Evolutionary conservation across 2,113 vertebrate species (phyloP).

Genomic region (Phylloscopus trochilus): DNA sequence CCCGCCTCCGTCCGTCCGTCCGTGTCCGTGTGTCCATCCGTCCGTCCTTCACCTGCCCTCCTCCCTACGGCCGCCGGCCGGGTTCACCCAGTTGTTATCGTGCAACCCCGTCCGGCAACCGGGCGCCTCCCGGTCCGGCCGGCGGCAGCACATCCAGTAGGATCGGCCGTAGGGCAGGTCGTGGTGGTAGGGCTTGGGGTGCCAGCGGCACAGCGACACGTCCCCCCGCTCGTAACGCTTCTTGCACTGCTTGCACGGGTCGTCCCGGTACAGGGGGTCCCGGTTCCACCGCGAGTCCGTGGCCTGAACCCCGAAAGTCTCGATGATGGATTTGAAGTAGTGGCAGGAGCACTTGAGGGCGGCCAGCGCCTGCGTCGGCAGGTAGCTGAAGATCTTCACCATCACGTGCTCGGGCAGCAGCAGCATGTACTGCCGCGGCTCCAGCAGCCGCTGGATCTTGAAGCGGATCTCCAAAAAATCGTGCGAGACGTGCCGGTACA

Average conservation of each 20-base stretch:
- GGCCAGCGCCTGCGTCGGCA: slow-evolving; percentile 88
- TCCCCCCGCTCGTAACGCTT: slow-evolving; percentile 88
- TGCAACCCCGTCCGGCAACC: slow-evolving; percentile 92
- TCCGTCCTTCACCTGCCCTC: slow-evolving; percentile 5
- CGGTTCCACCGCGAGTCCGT: slow-evolving; percentile 92
- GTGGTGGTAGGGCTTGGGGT: slow-evolving; percentile 98
- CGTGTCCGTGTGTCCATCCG: not conserved
- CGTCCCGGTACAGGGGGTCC: slow-evolving; percentile 90
- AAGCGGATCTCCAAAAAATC: slow-evolving; percentile 97
- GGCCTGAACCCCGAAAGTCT: slow-evolving; percentile 87
- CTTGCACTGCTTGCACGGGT: slow-evolving; percentile 97
- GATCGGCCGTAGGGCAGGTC: slow-evolving; percentile 98
- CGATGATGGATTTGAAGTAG: slow-evolving; percentile 90
- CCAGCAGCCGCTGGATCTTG: slow-evolving; percentile 92
- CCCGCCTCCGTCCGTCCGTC: not conserved
- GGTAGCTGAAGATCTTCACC: slow-evolving; percentile 91
- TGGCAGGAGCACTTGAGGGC: slow-evolving; percentile 95
- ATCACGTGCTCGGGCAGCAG: slow-evolving; percentile 93
- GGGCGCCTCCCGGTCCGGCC: slow-evolving; percentile 86
- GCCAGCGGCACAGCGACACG: slow-evolving; percentile 95
- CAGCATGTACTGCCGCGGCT: slow-evolving; percentile 93
- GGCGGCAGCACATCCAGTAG: slow-evolving; percentile 98
- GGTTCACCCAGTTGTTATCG: slow-evolving; percentile 94
- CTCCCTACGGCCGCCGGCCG: slow-evolving; percentile 62
- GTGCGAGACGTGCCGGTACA: slow-evolving; percentile 94